Conservation (phyloP, 2,888 invertebrate species). For the Alcis repandata region DNA sequence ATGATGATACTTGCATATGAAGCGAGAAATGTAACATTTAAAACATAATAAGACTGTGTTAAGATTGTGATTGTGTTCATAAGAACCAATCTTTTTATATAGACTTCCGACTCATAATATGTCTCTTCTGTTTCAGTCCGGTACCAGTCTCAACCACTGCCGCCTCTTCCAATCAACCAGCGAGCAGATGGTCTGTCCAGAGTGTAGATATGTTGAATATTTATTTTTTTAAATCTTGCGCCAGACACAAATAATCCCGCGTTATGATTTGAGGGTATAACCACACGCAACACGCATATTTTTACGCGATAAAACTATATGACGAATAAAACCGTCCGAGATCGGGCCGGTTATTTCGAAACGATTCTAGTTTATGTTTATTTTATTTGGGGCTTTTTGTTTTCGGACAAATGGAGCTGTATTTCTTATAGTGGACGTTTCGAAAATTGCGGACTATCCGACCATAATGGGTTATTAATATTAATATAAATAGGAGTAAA, state of each 20-base stretch:
- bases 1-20: too few species aligned
- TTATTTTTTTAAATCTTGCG: neutral
- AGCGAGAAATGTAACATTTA: too few species aligned
- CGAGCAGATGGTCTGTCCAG: too few species aligned
- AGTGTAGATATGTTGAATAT: neutral
- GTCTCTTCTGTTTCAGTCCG: too few species aligned
- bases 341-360: conserved; percentile 27
- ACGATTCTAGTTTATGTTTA: conserved; percentile 34
- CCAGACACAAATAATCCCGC: neutral
- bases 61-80: too few species aligned
- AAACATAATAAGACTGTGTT: too few species aligned
- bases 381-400: conserved; percentile 28
- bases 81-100: too few species aligned
- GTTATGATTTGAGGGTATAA: neutral
- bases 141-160: too few species aligned
- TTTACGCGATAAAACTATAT: conserved; percentile 45
- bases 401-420: conserved; percentile 13
- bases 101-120: too few species aligned
- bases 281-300: conserved; percentile 38
- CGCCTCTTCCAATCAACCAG: too few species aligned
- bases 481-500: neutral
- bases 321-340: conserved; percentile 41
- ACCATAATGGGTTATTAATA: neutral
- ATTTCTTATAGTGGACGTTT: conserved; percentile 18
- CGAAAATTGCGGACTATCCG: conserved; percentile 2